Evolutionary conservation across 2,888 invertebrate species (phyloP).

Genomic region (Dyspetes luteomarginatus): DNA sequence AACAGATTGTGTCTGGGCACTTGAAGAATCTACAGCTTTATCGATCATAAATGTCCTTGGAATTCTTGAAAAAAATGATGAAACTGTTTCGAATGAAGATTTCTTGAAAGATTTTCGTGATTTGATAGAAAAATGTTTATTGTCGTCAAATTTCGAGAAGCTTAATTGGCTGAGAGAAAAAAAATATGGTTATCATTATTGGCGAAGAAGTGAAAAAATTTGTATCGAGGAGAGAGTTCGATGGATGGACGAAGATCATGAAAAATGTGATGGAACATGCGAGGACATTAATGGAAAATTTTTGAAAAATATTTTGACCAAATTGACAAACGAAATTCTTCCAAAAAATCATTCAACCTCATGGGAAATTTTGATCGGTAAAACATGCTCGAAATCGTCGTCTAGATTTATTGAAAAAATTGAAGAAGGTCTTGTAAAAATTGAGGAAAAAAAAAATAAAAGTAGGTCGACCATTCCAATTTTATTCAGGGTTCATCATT

Average conservation of each 20-base stretch:
- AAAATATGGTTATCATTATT: slow-evolving; percentile 85
- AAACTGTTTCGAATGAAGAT: slow-evolving; percentile 60
- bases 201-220: slow-evolving; percentile 82
- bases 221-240: slow-evolving; percentile 84
- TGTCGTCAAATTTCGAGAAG: slow-evolving; percentile 76
- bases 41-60: slow-evolving; percentile 84
- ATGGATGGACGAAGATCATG: slow-evolving; percentile 80
- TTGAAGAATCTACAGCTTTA: slow-evolving; percentile 83
- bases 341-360: slow-evolving; percentile 84
- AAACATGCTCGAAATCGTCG: slow-evolving; percentile 66
- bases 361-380: slow-evolving; percentile 85
- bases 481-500: slow-evolving; percentile 85
- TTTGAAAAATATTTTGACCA: slow-evolving; percentile 82
- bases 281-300: slow-evolving; percentile 76
- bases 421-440: slow-evolving; percentile 65
- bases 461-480: slow-evolving; percentile 81
- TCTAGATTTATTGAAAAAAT: slow-evolving; percentile 64
- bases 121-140: slow-evolving; percentile 67
- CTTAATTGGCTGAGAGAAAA: slow-evolving; percentile 83
- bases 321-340: slow-evolving; percentile 82
- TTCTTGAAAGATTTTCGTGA: slow-evolving; percentile 69
- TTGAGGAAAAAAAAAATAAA: background rate
- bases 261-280: slow-evolving; percentile 71
- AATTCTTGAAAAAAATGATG: slow-evolving; percentile 81
- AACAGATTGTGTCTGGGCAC: slow-evolving; percentile 85